Evolutionary conservation across 2,888 invertebrate genomes (phyloP).

Genomic region (Pinctada fucata): DNA sequence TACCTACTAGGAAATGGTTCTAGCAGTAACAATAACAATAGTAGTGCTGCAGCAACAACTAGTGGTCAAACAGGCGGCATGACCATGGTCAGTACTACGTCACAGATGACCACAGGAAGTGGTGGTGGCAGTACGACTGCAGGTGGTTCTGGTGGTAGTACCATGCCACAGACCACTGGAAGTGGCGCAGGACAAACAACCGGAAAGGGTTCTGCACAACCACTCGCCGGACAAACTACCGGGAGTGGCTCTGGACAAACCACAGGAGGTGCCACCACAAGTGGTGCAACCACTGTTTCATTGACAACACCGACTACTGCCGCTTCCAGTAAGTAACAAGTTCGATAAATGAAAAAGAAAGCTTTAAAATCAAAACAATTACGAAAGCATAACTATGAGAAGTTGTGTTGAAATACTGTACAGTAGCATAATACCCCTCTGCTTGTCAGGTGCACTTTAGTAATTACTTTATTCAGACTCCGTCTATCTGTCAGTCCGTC

Average conservation of each 20-base stretch:
- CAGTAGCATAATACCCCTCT: too few relatives aligned
- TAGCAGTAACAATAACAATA: not conserved
- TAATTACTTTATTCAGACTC: too few relatives aligned
- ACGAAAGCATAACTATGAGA: too few relatives aligned
- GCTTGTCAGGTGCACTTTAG: too few relatives aligned
- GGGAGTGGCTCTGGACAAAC: not conserved
- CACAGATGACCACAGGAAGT: not conserved
- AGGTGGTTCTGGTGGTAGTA: not conserved
- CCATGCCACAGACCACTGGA: not conserved
- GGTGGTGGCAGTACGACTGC: not conserved
- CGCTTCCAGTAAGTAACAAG: not conserved
- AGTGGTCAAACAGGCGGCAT: not conserved
- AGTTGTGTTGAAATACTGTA: too few relatives aligned
- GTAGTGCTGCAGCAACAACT: not conserved
- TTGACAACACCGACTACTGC: not conserved
- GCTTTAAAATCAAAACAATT: too few relatives aligned
- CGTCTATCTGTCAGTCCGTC: too few relatives aligned
- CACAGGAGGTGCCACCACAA: slow-evolving; percentile 4
- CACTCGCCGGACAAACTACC: too few relatives aligned
- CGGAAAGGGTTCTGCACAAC: too few relatives aligned
- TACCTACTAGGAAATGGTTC: too few relatives aligned
- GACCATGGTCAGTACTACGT: not conserved
- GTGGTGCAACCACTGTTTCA: not conserved
- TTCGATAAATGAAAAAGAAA: not conserved
- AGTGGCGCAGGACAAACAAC: not conserved